Conservation (phyloP, 2,113 vertebrate species). For the Neolamprologus sp. region DNA sequence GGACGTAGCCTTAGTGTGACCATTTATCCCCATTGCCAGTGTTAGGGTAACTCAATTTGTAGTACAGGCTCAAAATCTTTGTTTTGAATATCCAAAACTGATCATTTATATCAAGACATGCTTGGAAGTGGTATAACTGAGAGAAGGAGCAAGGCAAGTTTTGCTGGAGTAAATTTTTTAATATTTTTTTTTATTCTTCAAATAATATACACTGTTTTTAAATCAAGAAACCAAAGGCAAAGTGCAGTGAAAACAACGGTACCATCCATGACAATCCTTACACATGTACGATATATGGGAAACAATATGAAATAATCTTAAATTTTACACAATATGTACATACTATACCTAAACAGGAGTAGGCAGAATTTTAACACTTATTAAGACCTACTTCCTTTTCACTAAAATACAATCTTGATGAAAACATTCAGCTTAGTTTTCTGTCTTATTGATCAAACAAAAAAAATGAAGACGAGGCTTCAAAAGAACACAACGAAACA, state of each 20-base stretch:
- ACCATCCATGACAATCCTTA: background rate
- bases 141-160: background rate
- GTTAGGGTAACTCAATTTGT: background rate
- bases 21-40: fast-evolving
- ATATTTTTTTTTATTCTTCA: too few relatives aligned
- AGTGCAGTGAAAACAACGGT: background rate
- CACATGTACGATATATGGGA: background rate
- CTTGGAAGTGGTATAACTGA: background rate
- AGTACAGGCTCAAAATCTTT: background rate
- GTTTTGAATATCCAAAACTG: background rate
- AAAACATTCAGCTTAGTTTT: background rate
- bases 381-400: background rate
- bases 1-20: background rate
- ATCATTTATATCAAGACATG: background rate
- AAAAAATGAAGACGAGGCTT: background rate
- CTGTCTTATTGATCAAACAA: background rate
- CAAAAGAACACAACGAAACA: background rate
- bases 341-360: background rate
- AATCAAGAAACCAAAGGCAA: background rate
- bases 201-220: background rate
- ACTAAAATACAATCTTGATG: background rate
- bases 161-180: background rate
- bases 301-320: background rate
- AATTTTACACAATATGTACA: background rate
- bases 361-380: background rate